A percentile compares a stretch with the other conserved stretches of the same genome.
Conservation (phyloP, 2,888 invertebrate genomes). For the Crematogaster levior region DNA sequence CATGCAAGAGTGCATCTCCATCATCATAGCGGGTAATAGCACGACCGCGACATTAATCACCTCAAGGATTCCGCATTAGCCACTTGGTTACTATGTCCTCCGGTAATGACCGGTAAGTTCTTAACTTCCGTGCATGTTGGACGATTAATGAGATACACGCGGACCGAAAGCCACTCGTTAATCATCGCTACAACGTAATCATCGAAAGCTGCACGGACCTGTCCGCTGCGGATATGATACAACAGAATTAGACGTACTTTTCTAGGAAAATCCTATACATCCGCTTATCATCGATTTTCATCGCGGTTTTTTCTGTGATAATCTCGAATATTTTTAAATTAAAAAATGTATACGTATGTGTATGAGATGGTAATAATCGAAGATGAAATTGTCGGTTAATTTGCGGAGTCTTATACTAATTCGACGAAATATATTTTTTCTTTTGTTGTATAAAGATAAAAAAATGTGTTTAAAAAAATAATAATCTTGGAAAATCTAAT, state of each 20-base stretch:
- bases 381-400: not conserved
- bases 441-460: too few species aligned
- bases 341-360: not conserved
- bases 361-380: not conserved
- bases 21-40: slow-evolving; percentile 53
- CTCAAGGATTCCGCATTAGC: slow-evolving; percentile 63
- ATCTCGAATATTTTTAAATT: slow-evolving; percentile 30
- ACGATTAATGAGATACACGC: slow-evolving; percentile 71
- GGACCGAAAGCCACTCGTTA: slow-evolving; percentile 68
- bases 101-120: slow-evolving; percentile 67
- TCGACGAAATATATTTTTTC: not conserved
- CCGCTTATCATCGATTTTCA: slow-evolving; percentile 1
- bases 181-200: slow-evolving; percentile 76
- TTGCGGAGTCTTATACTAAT: not conserved
- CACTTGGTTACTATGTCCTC: slow-evolving; percentile 62
- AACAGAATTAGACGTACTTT: slow-evolving; percentile 62
- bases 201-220: slow-evolving; percentile 58
- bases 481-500: too few species aligned
- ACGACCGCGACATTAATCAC: slow-evolving; percentile 67
- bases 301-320: not conserved
- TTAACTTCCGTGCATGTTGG: slow-evolving; percentile 67
- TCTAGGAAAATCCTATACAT: slow-evolving; percentile 51
- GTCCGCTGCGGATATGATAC: slow-evolving; percentile 48
- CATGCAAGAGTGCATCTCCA: slow-evolving; percentile 60
- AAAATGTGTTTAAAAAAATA: too few species aligned